A percentile compares a stretch with the other conserved stretches of the same genome.
These are phyloP conservation scores for Scaptomyza tumidula DNA, from an alignment of 2,888 invertebrate genomes.

Conservation along the genomic window DNA sequence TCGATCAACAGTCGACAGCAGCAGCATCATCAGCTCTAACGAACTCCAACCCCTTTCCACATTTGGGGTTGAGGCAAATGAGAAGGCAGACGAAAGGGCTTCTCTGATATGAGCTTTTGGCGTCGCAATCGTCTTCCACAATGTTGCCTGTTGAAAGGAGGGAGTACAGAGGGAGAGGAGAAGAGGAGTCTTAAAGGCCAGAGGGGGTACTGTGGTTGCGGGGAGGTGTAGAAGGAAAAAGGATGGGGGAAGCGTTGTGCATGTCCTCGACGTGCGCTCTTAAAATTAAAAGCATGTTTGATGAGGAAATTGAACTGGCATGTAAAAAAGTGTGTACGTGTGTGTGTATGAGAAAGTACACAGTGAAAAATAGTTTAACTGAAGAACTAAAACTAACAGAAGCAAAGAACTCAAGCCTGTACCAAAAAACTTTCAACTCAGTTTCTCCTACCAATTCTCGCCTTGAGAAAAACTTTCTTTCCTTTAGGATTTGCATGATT, in stretches of 20 bases:
- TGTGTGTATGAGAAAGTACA: conserved; percentile 12
- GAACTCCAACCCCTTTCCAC: conserved; percentile 82
- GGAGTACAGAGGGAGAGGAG: not conserved
- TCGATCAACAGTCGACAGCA: conserved; percentile 78
- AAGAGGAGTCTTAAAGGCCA: conserved; percentile 1
- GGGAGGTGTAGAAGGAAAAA: not conserved
- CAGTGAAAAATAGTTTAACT: not conserved
- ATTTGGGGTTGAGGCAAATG: conserved; percentile 47
- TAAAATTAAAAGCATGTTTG: conserved; percentile 79
- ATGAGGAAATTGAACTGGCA: conserved; percentile 78
- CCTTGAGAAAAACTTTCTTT: not conserved
- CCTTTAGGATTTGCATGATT: not conserved
- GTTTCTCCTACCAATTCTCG: not conserved
- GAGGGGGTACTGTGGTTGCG: conserved; percentile 3
- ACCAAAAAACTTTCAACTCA: not conserved
- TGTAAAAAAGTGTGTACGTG: conserved; percentile 33
- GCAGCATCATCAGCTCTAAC: conserved; percentile 66
- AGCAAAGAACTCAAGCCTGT: not conserved
- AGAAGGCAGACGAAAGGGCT: conserved; percentile 64
- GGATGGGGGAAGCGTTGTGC: conserved; percentile 27
- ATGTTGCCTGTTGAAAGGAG: too few species aligned
- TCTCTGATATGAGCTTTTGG: conserved; percentile 61
- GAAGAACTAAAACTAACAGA: not conserved
- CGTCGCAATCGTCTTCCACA: conserved; percentile 18
- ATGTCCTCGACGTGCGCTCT: conserved; percentile 68